Evolutionary conservation across 2,888 invertebrate species (phyloP), one percentile per base, ranked within the genome.

Genomic region (Acanthosepion esculentum): DNA sequence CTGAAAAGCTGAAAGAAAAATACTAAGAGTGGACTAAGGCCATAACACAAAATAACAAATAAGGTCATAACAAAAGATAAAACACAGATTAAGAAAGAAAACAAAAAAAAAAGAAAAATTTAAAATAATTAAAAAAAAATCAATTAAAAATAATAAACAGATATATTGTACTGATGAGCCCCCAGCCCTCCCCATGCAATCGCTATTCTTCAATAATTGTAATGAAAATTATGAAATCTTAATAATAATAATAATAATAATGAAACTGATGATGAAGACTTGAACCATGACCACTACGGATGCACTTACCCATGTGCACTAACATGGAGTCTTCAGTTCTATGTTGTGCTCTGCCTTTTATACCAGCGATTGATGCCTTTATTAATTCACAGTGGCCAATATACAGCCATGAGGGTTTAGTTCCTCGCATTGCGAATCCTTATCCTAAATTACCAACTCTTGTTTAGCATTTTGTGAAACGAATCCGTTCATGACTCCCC

Each of bases 351-450:
- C 20, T 92, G 92, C 92, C 92, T 92, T 92, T 50, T 50, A 92
- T 29, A 92, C 48, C 50, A 50, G 50, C 33, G 92, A 29, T 48
- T 92, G 92, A 92, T 50, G 48, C 92, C 50, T 50, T 92, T 50
- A 92, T 48, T 92, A 29, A 92, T 92, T 92, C 92, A 92, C 50
- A 48, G 48, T 92, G 92, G 48, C 92, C 78, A 78, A 78, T 78
- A 78, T 78, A 78, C 78, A 78, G 78, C 78, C 78, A 78, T 78
- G 78, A 78, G 78, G 78, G 78, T 78, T 78, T 78, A 78, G 78
- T 78, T 78, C 78, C 78, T 78, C 78, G n/a, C 78, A 18, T 78
- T 78, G 78, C 78, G n/a, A 78, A 33, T 78, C 78, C 78, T 78
- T 78, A n/a, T n/a, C 78, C 78, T 78, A 78, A 78, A 33, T 78